phyloP scores from a whole-genome alignment of 2,797 vertebrate species.

The Gallirallus australis region DNA sequence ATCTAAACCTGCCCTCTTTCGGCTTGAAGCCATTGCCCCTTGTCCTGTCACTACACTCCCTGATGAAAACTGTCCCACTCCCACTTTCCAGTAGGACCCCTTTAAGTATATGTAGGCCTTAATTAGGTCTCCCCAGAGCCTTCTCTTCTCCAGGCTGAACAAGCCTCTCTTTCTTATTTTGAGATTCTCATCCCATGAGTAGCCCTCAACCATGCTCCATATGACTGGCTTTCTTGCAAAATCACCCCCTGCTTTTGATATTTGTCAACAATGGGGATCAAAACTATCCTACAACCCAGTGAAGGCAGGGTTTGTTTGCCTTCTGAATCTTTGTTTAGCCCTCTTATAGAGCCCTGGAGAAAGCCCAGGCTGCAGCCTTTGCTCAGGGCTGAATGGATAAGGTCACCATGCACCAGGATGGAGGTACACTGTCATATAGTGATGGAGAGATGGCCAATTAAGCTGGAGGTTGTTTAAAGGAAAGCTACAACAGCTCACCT shows the following conservation, averaged over 20 bases:
- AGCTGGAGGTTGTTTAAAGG: background rate
- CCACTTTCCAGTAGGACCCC: too few species aligned
- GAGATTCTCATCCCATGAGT: background rate
- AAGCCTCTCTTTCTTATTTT: background rate
- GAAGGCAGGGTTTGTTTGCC: background rate
- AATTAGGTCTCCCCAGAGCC: too few species aligned
- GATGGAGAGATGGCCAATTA: background rate
- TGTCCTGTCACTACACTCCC: too few species aligned
- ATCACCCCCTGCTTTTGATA: background rate
- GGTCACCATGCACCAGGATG: background rate
- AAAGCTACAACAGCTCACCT: background rate
- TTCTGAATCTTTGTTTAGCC: background rate
- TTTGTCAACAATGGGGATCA: background rate
- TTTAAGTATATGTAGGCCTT: too few species aligned
- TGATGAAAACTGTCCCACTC: too few species aligned
- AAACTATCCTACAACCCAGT: background rate
- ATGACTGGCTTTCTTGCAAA: background rate
- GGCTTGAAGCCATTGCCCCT: too few species aligned
- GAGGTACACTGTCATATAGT: background rate
- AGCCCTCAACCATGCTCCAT: background rate
- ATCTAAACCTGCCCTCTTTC: too few species aligned
- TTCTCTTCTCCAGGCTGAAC: too few species aligned
- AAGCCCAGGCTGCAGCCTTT: background rate
- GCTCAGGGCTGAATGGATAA: background rate
- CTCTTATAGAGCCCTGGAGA: background rate